Evolutionary conservation across 2,888 invertebrate genomes (phyloP), one percentile per base, ranked within the genome.

Genomic region (Ecliptopera silaceata): DNA sequence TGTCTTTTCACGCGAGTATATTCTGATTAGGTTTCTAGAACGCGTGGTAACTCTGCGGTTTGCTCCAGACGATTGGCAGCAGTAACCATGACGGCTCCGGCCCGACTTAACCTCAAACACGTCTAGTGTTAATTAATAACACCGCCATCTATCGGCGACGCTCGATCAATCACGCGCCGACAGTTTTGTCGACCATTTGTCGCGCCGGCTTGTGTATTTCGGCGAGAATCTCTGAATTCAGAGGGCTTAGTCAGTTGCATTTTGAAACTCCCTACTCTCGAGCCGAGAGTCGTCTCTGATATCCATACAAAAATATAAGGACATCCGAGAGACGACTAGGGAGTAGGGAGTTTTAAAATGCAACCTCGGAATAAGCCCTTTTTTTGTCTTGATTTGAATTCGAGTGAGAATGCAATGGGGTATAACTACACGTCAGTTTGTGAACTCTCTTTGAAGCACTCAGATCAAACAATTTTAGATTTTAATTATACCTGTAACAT

Each of bases 111-210:
- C 63, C 66, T 63, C 68, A 65, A 61, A 68, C 77, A 75, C 68
- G 72, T 50, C 50, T 45, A 31, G 80, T 73, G 81, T 75, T 86
- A 87, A 88, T 88, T 88, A 87, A 86, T 82, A 75, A 72, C 77
- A 75, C 68, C 73, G 82, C 81, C 86, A 86, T 88, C 85, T 84
- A 84, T 84, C 82, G 82, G 82, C 74, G 80, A 84, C 85, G 85
- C 80, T 70, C 80, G 78, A 87, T 89, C 86, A 82, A 88, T 88
- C 86, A 85, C 72, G 47, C 62, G 62, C 72, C 65, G 78, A 71
- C 76, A 72, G 75, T 72, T 75, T 74, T 74, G 77, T 72, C 72
- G 68, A 68, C 69, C 77, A 82, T 85, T 84, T 86, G 82, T 86
- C 80, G 75, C 68, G 69, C 66, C 66, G 41, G 42, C 50, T 44